Percentiles rank a stretch among this genome's conserved stretches.
phyloP scores from a whole-genome alignment of 2,113 vertebrate species.

The Mesocricetus auratus region DNA sequence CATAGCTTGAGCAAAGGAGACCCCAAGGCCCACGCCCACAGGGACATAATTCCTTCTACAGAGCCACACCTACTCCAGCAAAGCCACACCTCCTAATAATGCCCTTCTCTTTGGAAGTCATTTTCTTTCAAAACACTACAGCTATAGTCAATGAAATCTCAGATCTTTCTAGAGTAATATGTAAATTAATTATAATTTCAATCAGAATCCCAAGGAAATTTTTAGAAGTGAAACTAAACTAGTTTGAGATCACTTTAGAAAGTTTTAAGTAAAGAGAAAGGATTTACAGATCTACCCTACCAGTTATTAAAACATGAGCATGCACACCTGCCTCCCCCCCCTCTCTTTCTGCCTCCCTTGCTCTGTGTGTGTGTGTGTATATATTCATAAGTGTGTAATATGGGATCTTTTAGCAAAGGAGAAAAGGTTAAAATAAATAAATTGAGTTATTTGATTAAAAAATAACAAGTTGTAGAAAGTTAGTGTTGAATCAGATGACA shows the following conservation, averaged over 20 bases:
- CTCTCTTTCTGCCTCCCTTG: background rate
- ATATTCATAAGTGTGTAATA: background rate
- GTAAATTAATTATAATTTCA: background rate
- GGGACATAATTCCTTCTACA: too few relatives aligned
- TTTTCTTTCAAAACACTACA: too few relatives aligned
- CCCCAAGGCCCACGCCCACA: too few relatives aligned
- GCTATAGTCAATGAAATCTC: too few relatives aligned
- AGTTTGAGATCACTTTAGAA: background rate
- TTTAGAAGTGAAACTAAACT: background rate
- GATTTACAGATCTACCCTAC: background rate
- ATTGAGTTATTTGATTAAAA: slow-evolving; percentile 61
- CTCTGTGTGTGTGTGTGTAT: background rate
- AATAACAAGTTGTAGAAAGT: slow-evolving; percentile 46
- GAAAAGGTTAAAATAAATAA: slow-evolving; percentile 50
- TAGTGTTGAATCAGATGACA: slow-evolving; percentile 43
- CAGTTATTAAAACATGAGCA: background rate
- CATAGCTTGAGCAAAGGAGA: too few relatives aligned
- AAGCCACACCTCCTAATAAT: too few relatives aligned
- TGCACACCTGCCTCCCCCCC: background rate
- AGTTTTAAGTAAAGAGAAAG: background rate
- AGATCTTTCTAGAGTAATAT: too few relatives aligned
- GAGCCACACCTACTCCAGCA: too few relatives aligned
- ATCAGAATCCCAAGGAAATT: background rate
- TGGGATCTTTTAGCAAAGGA: background rate
- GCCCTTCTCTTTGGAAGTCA: too few relatives aligned